Conservation (phyloP, 2,797 vertebrate genomes). For the Myotis daubentonii region DNA sequence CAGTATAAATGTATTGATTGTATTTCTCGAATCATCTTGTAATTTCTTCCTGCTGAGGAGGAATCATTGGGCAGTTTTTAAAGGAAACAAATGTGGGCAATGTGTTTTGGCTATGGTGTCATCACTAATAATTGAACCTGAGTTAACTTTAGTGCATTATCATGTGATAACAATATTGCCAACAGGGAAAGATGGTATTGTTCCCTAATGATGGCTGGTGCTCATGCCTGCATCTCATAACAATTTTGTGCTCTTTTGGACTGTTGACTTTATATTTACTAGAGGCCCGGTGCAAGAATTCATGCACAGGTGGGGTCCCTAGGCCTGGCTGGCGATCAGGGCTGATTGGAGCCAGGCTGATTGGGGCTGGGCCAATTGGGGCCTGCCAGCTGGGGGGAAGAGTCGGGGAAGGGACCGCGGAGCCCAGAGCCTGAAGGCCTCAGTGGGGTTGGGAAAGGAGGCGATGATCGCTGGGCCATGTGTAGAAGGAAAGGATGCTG, state of each 20-base stretch:
- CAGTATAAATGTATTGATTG: neutral
- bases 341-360: too few relatives aligned
- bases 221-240: neutral
- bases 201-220: neutral
- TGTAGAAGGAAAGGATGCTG: too few relatives aligned
- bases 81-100: neutral
- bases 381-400: too few relatives aligned
- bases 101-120: neutral
- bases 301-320: too few relatives aligned
- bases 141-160: neutral
- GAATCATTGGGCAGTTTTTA: neutral
- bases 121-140: neutral
- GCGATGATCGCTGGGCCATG: too few relatives aligned
- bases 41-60: neutral
- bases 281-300: too few relatives aligned
- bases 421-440: too few relatives aligned
- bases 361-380: too few relatives aligned
- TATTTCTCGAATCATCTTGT: conserved; percentile 3
- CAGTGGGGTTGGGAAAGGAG: too few relatives aligned
- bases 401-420: fast-evolving
- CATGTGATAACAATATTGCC: neutral
- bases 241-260: neutral
- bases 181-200: neutral
- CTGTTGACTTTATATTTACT: neutral
- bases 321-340: too few relatives aligned